phyloP scores from a whole-genome alignment of 2,888 invertebrate species.

The Congeria kusceri region DNA sequence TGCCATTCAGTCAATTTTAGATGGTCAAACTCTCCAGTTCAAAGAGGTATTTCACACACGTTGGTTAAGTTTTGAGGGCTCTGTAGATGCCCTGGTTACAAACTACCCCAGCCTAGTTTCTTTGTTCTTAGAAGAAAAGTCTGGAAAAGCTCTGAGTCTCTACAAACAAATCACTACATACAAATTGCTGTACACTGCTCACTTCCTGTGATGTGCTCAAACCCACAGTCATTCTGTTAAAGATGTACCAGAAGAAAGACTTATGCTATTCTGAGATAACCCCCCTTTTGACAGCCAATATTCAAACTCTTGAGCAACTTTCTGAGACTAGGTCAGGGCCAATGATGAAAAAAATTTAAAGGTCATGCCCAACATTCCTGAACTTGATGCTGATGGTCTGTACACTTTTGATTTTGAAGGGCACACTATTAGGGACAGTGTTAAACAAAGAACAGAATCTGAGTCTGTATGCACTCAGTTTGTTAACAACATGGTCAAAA shows the following conservation, averaged over 20 bases:
- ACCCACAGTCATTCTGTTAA: conserved; percentile 32
- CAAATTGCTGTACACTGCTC: conserved; percentile 35
- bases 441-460: conserved; percentile 27
- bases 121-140: conserved; percentile 24
- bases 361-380: neutral
- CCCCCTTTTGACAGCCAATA: conserved; percentile 26
- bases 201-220: conserved; percentile 37
- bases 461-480: conserved; percentile 9
- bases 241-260: conserved; percentile 32
- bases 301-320: conserved; percentile 7
- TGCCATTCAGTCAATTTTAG: conserved; percentile 16
- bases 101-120: conserved; percentile 29
- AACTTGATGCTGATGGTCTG: too few species aligned
- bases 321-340: conserved; percentile 19
- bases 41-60: conserved; percentile 34
- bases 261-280: too few species aligned
- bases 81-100: conserved; percentile 27
- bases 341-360: conserved; percentile 18
- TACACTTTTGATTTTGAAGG: too few species aligned
- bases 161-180: conserved; percentile 4
- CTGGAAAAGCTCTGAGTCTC: conserved; percentile 12
- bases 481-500: conserved; percentile 15
- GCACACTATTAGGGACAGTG: too few species aligned
- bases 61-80: conserved; percentile 36
- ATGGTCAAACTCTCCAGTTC: conserved; percentile 14